Base-by-base conservation (phyloP, 2,113 vertebrate genomes). In the Aldabrachelys gigantea region DNA sequence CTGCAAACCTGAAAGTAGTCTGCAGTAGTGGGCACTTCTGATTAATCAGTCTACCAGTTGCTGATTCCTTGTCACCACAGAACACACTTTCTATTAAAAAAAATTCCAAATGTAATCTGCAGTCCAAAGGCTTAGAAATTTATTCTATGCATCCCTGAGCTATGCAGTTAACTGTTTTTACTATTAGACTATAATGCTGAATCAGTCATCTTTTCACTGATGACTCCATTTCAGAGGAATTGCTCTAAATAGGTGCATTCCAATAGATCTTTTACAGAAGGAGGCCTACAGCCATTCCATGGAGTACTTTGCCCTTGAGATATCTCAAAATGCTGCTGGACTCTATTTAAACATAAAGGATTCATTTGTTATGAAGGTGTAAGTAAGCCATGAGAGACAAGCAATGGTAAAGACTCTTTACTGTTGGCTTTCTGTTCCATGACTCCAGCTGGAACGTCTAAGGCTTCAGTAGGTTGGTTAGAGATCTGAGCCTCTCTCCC, bases 41-140 rank as follows among this genome's bases (percentile, higher is more conserved):
- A 79, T 22, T 21, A 57, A 94, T 41, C 65, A 82, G 87, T 72
- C 56, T 88, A 89, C 3, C 19, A 94, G 81, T 76, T 92, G 89
- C 8, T 41, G 85, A 97, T 91, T 92, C 54, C 86, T 78, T 78
- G n/a, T 80, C 56, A 88, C 54, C 29, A 49, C 86, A 83, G 1
- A 87, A 84, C 54, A 50, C n/a, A 38, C 11, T 21, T 47, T 85
- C 10, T 1, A 44, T 53, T 53, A 53, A 21, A 53, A 53, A 53
- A 7, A 53, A 90, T 89, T 6, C 27, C 78, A 35, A 38, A 41
- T 62, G 75, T n/a, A 38, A 83, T 76, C 27, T 4, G 19, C 75
- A 0, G 0, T 13, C 41, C 14, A 31, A 80, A 93, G 59, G 75
- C 27, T 44, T 50, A 22, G 85, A 31, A 57, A 22, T 11, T 6